A percentile compares a stretch with the other conserved stretches of the same genome.
Conservation (phyloP, 2,113 vertebrate species). For the Microtus ochrogaster region DNA sequence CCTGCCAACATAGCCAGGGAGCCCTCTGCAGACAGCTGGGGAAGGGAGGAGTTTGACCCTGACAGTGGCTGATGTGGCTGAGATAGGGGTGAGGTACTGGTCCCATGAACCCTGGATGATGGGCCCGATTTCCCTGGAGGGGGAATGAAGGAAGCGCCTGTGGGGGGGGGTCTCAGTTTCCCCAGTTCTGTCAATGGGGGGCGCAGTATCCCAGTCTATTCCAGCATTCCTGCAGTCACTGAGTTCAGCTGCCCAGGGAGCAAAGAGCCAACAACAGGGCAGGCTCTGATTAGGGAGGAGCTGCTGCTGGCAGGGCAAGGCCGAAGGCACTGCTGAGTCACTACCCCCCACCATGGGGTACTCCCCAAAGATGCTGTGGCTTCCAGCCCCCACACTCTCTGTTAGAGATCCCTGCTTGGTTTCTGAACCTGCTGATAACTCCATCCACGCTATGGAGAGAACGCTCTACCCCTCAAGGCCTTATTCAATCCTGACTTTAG, state of each 20-base stretch:
- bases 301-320: constrained; percentile 22
- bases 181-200: not conserved
- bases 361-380: not conserved
- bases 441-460: not conserved
- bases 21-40: not conserved
- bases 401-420: not conserved
- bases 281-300: not conserved
- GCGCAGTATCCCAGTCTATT: not conserved
- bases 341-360: not conserved
- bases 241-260: constrained; percentile 16
- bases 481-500: not conserved
- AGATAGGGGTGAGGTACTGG: not conserved
- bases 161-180: not conserved
- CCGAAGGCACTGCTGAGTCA: constrained; percentile 69
- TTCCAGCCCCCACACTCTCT: not conserved
- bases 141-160: not conserved
- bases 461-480: not conserved
- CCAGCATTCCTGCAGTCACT: not conserved
- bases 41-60: not conserved
- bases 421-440: not conserved
- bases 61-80: not conserved
- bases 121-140: not conserved
- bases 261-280: not conserved
- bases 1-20: constrained; percentile 28
- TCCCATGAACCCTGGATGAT: not conserved